A percentile compares a stretch with the other conserved stretches of the same genome.
phyloP scores from a whole-genome alignment of 2,113 vertebrate species.

The Mohoua ochrocephala region DNA sequence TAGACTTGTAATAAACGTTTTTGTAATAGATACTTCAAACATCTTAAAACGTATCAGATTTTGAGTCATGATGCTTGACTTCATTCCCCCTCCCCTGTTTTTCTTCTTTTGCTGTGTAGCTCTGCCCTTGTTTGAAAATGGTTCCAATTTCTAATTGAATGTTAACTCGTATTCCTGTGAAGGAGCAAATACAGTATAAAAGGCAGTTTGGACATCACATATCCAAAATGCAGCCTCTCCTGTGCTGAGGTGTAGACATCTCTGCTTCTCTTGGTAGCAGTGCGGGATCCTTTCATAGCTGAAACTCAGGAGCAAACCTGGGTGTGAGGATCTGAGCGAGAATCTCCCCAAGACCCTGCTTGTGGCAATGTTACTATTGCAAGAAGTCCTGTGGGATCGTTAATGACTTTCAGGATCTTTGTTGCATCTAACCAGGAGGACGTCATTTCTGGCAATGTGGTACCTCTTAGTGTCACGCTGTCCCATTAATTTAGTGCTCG shows the following conservation, averaged over 20 bases:
- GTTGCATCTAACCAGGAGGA: not conserved
- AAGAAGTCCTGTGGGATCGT: not conserved
- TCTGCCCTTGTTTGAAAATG: not conserved
- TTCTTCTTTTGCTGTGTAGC: not conserved
- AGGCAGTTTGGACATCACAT: not conserved
- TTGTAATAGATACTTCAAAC: not conserved
- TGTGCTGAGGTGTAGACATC: not conserved
- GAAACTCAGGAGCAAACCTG: not conserved
- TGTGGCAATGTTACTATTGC: not conserved
- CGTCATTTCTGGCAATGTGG: rapidly evolving
- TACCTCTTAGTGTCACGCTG: not conserved
- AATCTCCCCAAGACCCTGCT: not conserved
- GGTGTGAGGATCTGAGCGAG: not conserved
- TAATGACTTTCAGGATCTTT: not conserved
- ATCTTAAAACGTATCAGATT: not conserved
- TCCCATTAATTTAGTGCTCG: not conserved
- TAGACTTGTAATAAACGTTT: not conserved
- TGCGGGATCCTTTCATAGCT: not conserved
- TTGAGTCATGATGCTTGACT: not conserved
- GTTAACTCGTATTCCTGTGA: rapidly evolving
- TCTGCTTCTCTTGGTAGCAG: not conserved
- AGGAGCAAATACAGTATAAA: not conserved
- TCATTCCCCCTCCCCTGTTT: not conserved
- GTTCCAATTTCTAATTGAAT: not conserved
- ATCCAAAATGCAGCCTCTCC: not conserved